Evolutionary conservation across 2,113 vertebrate species (phyloP).

Genomic region (Carettochelys insculpta): DNA sequence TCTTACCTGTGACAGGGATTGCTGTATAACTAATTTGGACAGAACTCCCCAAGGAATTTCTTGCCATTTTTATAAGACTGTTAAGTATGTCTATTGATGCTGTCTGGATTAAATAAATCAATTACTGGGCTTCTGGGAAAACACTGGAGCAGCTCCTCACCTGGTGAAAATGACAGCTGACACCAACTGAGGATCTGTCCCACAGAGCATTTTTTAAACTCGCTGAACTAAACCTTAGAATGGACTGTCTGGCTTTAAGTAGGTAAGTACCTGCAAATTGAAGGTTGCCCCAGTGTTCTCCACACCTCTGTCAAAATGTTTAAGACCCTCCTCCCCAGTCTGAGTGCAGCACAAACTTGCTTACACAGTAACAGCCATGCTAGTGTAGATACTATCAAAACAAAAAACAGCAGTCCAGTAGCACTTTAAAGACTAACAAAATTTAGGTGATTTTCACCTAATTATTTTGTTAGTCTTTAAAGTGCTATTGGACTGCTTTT

Average conservation of each 20-base stretch:
- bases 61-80: neutral
- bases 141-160: too few relatives aligned
- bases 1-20: too few relatives aligned
- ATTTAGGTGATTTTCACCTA: too few relatives aligned
- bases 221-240: neutral
- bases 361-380: too few relatives aligned
- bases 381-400: too few relatives aligned
- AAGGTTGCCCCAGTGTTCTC: neutral
- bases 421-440: too few relatives aligned
- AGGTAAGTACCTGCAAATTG: neutral
- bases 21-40: too few relatives aligned
- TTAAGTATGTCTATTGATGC: neutral
- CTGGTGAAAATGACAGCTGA: neutral
- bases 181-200: neutral
- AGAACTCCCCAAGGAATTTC: too few relatives aligned
- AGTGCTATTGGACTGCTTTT: too few relatives aligned
- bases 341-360: neutral
- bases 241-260: neutral
- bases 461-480: too few relatives aligned
- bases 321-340: neutral
- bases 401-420: too few relatives aligned
- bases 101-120: neutral
- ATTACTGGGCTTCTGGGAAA: too few relatives aligned
- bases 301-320: rapidly evolving
- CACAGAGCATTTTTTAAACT: neutral